These are phyloP conservation scores for Drosophila kanekoi DNA, from an alignment of 2,888 invertebrate genomes.

Conservation along the genomic window DNA sequence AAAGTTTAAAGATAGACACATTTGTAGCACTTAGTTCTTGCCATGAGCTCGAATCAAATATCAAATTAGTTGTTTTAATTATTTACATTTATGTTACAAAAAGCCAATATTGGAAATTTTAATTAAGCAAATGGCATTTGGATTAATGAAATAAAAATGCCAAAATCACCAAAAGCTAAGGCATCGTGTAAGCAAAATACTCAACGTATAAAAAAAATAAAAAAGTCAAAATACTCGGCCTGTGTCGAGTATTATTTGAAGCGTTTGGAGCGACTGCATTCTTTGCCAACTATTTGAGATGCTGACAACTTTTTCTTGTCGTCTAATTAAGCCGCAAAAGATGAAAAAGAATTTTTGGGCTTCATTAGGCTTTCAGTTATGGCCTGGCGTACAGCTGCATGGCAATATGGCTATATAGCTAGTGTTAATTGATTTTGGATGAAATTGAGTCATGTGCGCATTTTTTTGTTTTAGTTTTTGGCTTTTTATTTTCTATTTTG, in stretches of 20 bases:
- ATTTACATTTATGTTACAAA: constrained; percentile 51
- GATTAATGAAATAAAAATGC: constrained; percentile 64
- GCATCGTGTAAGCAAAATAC: constrained; percentile 53
- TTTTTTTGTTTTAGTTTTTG: constrained; percentile 18
- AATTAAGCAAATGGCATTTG: constrained; percentile 70
- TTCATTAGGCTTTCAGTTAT: constrained; percentile 57
- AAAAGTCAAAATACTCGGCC: constrained; percentile 16
- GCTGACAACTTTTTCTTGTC: constrained; percentile 46
- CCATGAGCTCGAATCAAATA: constrained; percentile 13
- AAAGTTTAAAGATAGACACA: not conserved
- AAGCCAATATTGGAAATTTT: constrained; percentile 57
- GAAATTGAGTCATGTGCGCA: constrained; percentile 71
- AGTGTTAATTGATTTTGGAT: constrained; percentile 59
- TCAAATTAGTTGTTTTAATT: constrained; percentile 22
- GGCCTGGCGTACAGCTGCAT: constrained; percentile 21
- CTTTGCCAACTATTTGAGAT: constrained; percentile 37
- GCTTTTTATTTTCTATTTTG: not conserved
- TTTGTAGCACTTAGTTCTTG: constrained; percentile 10
- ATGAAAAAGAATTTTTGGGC: constrained; percentile 61
- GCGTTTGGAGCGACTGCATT: constrained; percentile 67
- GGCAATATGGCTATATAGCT: constrained; percentile 30
- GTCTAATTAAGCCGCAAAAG: constrained; percentile 71
- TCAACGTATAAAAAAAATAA: constrained; percentile 1
- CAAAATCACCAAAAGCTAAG: constrained; percentile 37
- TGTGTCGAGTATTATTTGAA: constrained; percentile 32